Conservation (phyloP, 2,797 vertebrate genomes). For the Luscinia luscinia region DNA sequence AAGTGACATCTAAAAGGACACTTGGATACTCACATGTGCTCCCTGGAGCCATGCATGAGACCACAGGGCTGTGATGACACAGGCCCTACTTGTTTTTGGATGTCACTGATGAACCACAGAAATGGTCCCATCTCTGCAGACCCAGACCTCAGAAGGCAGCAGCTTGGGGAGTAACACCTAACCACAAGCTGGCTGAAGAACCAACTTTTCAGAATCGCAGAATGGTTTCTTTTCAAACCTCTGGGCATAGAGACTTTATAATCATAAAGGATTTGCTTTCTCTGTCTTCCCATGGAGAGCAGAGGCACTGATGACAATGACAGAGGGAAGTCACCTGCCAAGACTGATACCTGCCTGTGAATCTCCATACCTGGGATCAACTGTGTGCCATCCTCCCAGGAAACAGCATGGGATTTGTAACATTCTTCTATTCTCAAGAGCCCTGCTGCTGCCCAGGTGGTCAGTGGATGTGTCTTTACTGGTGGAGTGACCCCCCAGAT, state of each 20-base stretch:
- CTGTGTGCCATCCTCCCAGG: neutral
- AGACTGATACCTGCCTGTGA: neutral
- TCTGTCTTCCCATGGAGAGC: neutral
- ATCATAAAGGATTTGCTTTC: neutral
- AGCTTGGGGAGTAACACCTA: rapidly evolving
- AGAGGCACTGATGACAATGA: neutral
- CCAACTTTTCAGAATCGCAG: neutral
- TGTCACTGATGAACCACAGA: neutral
- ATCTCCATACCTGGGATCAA: neutral
- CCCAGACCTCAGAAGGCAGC: neutral
- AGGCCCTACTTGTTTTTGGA: neutral
- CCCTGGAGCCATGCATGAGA: neutral
- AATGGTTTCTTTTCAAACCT: neutral
- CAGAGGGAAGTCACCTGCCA: neutral
- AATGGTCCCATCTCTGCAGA: neutral
- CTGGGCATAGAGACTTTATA: neutral
- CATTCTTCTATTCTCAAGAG: neutral
- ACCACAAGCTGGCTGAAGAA: too few relatives aligned
- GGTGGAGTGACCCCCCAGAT: neutral
- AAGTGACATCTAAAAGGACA: neutral
- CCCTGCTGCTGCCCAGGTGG: neutral
- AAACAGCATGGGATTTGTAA: neutral
- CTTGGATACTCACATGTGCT: rapidly evolving
- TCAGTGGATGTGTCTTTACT: neutral
- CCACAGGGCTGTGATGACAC: neutral